phyloP scores from a whole-genome alignment of 2,797 vertebrate species.

The Sebastolobus alascanus region DNA sequence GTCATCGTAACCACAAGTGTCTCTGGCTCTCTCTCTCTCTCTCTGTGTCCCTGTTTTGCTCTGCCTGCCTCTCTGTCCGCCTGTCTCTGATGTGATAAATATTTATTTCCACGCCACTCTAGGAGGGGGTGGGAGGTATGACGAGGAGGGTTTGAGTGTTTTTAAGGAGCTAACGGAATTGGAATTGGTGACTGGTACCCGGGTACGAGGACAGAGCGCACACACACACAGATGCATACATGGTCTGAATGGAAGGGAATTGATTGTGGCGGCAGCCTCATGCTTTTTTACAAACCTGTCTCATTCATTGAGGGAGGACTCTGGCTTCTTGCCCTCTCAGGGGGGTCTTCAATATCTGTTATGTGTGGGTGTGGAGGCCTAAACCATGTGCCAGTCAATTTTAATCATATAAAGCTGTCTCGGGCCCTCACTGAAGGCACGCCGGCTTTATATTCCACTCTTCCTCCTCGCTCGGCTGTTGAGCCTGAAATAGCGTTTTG shows the following conservation, averaged over 20 bases:
- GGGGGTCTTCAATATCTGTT: constrained; percentile 77
- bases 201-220: constrained; percentile 24
- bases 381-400: constrained; percentile 76
- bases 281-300: constrained; percentile 65
- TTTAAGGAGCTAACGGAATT: constrained; percentile 70
- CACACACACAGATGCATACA: constrained; percentile 17
- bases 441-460: constrained; percentile 50
- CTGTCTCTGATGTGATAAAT: constrained; percentile 71
- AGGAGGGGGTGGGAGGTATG: constrained; percentile 11
- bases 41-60: constrained; percentile 12
- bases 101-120: constrained; percentile 71
- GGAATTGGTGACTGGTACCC: constrained; percentile 54
- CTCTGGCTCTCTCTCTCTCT: constrained; percentile 28
- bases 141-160: constrained; percentile 49
- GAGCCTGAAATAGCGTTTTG: constrained; percentile 52
- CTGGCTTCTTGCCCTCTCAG: constrained; percentile 61
- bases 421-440: constrained; percentile 58
- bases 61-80: constrained; percentile 12
- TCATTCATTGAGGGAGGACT: constrained; percentile 65
- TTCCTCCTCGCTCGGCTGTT: constrained; percentile 39
- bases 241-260: constrained; percentile 52
- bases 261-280: constrained; percentile 62
- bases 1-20: constrained; percentile 70
- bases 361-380: constrained; percentile 67
- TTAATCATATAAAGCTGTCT: constrained; percentile 82